These are phyloP conservation scores for Rhynchomys soricoides DNA, from an alignment of 2,113 vertebrate genomes.

Conservation along the genomic window DNA sequence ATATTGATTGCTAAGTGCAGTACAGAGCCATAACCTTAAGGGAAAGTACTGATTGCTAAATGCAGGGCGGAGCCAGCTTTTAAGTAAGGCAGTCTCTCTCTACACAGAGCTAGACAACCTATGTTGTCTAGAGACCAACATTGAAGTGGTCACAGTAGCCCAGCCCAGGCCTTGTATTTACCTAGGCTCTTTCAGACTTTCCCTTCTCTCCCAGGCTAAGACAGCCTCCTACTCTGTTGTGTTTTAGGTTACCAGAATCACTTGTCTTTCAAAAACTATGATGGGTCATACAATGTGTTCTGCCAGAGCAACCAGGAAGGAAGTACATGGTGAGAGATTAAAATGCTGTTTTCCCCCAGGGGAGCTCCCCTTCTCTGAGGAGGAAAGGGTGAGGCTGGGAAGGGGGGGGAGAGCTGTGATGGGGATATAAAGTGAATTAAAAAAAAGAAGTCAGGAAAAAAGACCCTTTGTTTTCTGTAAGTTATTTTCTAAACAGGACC, in stretches of 20 bases:
- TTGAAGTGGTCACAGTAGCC: background rate
- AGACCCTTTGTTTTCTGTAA: background rate
- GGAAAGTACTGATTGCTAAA: background rate
- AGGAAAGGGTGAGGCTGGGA: too few relatives aligned
- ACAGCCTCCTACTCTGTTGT: conserved; percentile 26
- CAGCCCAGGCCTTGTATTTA: background rate
- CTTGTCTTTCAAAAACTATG: conserved; percentile 89
- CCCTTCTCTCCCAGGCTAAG: conserved; percentile 8
- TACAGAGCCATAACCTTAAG: background rate
- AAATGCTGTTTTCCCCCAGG: background rate
- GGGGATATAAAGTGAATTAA: too few relatives aligned
- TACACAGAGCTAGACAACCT: background rate
- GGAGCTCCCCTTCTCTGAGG: too few relatives aligned
- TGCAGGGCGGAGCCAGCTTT: background rate
- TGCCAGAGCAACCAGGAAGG: conserved; percentile 74
- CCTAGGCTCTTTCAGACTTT: background rate
- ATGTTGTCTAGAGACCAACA: background rate
- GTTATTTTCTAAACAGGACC: background rate
- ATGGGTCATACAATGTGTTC: conserved; percentile 93
- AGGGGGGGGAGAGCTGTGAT: too few relatives aligned
- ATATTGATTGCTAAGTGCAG: too few relatives aligned
- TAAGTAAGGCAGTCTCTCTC: background rate
- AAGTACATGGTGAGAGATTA: conserved; percentile 86
- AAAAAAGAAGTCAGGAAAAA: background rate
- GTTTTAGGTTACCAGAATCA: conserved; percentile 92